phyloP scores from a whole-genome alignment of 2,888 invertebrate genomes.

The Amiota mariae region DNA sequence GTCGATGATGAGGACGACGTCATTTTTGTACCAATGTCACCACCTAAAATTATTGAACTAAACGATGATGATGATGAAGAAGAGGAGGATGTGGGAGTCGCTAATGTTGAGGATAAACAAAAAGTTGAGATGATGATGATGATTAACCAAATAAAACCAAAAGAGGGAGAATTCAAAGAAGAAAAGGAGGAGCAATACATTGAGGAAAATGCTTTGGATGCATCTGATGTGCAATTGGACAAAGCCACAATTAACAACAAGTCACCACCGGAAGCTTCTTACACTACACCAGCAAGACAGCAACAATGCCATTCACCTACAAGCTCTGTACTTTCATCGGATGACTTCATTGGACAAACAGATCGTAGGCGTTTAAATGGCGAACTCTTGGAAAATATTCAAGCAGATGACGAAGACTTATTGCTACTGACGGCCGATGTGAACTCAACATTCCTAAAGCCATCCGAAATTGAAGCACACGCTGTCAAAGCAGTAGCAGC shows the following conservation, averaged over 20 bases:
- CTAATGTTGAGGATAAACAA: neutral
- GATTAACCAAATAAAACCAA: too few species aligned
- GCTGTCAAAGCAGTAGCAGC: neutral
- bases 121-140: neutral
- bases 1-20: constrained; percentile 65
- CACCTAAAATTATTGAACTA: constrained; percentile 64
- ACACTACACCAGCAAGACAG: constrained; percentile 24
- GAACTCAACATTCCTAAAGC: constrained; percentile 49
- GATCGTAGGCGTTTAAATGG: constrained; percentile 65
- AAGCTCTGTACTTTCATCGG: constrained; percentile 68
- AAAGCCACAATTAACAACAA: constrained; percentile 8
- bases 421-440: constrained; percentile 60
- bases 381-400: constrained; percentile 42
- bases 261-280: neutral
- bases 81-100: constrained; percentile 39
- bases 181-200: constrained; percentile 40
- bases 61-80: constrained; percentile 68
- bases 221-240: constrained; percentile 55
- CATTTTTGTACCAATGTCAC: constrained; percentile 62
- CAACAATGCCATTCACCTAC: constrained; percentile 64
- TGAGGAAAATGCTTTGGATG: constrained; percentile 66
- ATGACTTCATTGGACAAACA: constrained; percentile 71
- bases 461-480: neutral
- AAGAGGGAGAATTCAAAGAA: neutral
- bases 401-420: constrained; percentile 69